Base-by-base conservation (phyloP, 2,888 invertebrate genomes). In the Drosophila colorata region DNA sequence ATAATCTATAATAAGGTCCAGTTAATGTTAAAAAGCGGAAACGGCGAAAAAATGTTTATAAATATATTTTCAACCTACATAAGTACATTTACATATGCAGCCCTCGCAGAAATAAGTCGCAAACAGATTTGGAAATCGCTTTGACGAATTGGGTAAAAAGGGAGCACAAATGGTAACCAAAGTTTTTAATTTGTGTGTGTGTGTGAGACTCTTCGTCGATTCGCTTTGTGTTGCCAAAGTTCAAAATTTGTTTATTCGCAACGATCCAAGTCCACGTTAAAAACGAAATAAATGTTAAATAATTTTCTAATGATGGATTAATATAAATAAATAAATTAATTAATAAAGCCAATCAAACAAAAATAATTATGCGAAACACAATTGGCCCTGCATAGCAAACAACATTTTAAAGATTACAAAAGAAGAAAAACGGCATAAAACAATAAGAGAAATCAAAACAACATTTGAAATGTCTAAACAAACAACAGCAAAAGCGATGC, bases 161-260 rank as follows among this genome's bases (percentile, higher is more conserved):
- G 57, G 35, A 58, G 35, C 53, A 41, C 47, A 59, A 60, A 11
- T 33, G 46, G 59, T 59, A 67, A 74, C 56, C 70, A 74, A 47
- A 11, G 20, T 28, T 59, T 74, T 60, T 52, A 74, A 71, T 74
- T 74, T 69, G 35, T 41, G 3, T 53, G 7, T 65, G 48, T 25
- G 25, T 44, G 14, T 18, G 49, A 8, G 37, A 23, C 16, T 18
- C 16, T 49, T 51, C 0, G 37, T 14, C 25, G 25, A 37, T 40
- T 51, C 37, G 53, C 8, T 43, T 60, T 53, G 20, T 20, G 35
- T 48, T 52, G 33, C 11, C 57, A 63, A 46, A 72, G 70, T 75
- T 72, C 52, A 72, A 75, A 41, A 35, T 46, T 73, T 49, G 49
- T 49, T 48, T 49, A 46, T 57, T 40, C 13, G 40, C 46, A 47